A percentile compares a stretch with the other conserved stretches of the same genome.
Conservation (phyloP, 1,140 invertebrate genomes). For the Bombus impatiens region DNA sequence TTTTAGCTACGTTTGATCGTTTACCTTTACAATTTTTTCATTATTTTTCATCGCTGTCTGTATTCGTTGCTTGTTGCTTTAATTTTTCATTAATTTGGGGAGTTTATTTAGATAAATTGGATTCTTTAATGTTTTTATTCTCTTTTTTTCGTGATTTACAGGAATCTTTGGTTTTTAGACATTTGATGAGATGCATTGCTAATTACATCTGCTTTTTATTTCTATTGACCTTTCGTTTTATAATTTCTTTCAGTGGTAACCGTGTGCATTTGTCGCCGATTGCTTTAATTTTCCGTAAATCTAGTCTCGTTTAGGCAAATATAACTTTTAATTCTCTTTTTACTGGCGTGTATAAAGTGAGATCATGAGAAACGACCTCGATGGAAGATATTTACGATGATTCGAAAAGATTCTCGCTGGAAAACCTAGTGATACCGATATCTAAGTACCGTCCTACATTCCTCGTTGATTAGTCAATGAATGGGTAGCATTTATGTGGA, state of each 20-base stretch:
- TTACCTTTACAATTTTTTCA: neutral
- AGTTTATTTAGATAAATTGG: neutral
- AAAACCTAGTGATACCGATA: conserved; percentile 10
- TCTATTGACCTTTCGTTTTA: neutral
- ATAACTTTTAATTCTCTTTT: neutral
- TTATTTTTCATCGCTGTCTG: neutral
- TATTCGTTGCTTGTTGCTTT: rapidly evolving
- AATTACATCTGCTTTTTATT: neutral
- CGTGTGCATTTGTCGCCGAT: no score
- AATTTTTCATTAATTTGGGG: no score
- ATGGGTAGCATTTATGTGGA: neutral
- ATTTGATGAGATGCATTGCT: neutral
- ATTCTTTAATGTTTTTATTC: neutral
- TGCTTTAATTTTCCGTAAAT: no score
- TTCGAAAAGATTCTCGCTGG: neutral
- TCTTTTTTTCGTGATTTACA: neutral
- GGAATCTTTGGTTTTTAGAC: neutral
- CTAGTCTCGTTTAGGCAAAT: no score
- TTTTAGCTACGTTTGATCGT: neutral
- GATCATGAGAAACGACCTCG: neutral
- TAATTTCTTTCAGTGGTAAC: neutral
- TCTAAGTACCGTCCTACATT: conserved; percentile 44
- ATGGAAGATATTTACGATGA: neutral
- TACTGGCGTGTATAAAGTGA: neutral
- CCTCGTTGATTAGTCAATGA: conserved; percentile 26